phyloP scores from a whole-genome alignment of 2,797 vertebrate genomes.

The Xenops minutus region DNA sequence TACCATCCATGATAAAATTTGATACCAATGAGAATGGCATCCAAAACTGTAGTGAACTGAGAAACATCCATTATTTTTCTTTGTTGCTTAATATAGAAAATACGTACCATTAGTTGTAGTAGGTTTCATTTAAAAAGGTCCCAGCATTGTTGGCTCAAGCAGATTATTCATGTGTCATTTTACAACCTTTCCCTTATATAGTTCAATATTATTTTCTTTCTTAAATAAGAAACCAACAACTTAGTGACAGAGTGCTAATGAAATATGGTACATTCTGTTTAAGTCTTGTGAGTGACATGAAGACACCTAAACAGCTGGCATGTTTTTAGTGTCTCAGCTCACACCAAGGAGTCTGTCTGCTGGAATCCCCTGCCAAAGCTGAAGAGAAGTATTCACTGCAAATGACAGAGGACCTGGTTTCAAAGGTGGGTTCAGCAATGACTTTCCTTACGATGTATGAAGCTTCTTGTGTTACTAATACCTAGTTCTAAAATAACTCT shows the following conservation, averaged over 20 bases:
- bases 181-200: not conserved
- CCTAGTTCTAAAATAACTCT: not conserved
- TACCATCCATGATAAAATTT: not conserved
- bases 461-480: not conserved
- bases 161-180: not conserved
- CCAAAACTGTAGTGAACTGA: not conserved
- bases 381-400: not conserved
- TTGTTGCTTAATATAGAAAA: not conserved
- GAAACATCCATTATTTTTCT: not conserved
- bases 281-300: not conserved
- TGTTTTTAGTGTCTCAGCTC: not conserved
- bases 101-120: rapidly evolving
- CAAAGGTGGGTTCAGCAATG: not conserved
- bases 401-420: not conserved
- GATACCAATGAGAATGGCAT: not conserved
- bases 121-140: not conserved
- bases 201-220: not conserved
- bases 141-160: not conserved
- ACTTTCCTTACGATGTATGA: not conserved
- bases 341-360: no score
- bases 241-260: not conserved
- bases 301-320: not conserved
- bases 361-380: not conserved
- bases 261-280: not conserved
- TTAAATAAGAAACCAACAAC: not conserved